Evolutionary conservation across 2,888 invertebrate species (phyloP), one percentile per base, ranked within the genome.

Genomic region (Bellardia bayeri): DNA sequence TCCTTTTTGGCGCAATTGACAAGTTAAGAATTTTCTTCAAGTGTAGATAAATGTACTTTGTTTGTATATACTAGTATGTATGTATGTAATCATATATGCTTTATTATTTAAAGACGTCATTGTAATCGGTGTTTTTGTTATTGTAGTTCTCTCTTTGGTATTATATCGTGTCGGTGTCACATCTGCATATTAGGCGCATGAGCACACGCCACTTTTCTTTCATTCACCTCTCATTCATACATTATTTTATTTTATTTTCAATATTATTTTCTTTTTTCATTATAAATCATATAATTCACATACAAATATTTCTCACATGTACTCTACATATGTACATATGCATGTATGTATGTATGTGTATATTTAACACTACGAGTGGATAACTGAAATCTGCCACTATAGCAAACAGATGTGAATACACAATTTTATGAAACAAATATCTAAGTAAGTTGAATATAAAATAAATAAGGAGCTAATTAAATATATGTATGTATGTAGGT

Each of bases 131-230:
- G 5, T 51, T 51, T 61, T 11, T 45, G 33, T 49, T 71, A 45
- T 54, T 68, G 68, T 69, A 63, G 58, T 42, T 75, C 64, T 42
- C 30, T 74, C 56, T 40, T 54, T 69, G 8, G 82, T 37, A 37
- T 13, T 74, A 75, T 79, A 79, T 64, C 79, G 82, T 82, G 79
- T 82, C 86, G 79, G 82, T 86, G 86, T 86, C 79, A 82, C 45
- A 86, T 86, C 79, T 86, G 79, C 74, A 86, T 86, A 86, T 75
- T 72, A 83, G 79, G 86, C 75, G 82, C 82, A 75, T 83, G 75
- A 74, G 86, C 86, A 83, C 86, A 86, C 79, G 86, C 79, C 82
- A 86, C 75, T 69, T 80, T 86, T 82, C 61, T 74, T 69, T 74
- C 56, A 69, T 69, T 51, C 76, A 58, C 37, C 23, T 23, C 61